phyloP scores from a whole-genome alignment of 1,140 invertebrate genomes.

The Meloidogyne chitwoodi region DNA sequence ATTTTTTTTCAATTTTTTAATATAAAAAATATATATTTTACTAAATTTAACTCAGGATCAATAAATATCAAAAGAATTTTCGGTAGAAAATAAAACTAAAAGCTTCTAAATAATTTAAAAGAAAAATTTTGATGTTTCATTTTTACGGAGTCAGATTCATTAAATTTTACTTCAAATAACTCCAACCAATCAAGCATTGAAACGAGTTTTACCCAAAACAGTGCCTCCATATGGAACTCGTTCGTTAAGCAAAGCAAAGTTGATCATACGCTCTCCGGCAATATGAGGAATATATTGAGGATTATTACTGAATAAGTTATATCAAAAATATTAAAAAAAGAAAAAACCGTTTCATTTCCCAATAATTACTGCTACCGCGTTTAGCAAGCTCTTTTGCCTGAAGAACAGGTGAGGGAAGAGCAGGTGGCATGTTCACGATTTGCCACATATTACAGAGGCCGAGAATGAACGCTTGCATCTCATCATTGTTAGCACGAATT shows the following conservation, averaged over 20 bases:
- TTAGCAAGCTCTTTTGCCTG: constrained; percentile 32
- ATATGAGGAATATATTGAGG: constrained; percentile 7
- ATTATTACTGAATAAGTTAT: background rate
- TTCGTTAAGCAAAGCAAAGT: background rate
- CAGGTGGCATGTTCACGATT: constrained; percentile 20
- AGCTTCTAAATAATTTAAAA: too few relatives aligned
- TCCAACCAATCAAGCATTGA: constrained; percentile 1
- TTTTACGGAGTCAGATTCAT: too few relatives aligned
- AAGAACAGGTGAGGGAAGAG: constrained; percentile 27
- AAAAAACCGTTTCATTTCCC: constrained; percentile 15
- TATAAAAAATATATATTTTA: too few relatives aligned
- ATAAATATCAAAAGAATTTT: too few relatives aligned
- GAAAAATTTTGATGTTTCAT: too few relatives aligned
- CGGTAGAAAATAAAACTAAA: too few relatives aligned
- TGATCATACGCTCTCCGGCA: background rate
- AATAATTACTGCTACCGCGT: constrained; percentile 28
- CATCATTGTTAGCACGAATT: constrained; percentile 13
- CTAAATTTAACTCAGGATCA: too few relatives aligned
- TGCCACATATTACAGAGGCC: constrained; percentile 25
- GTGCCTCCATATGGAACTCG: background rate
- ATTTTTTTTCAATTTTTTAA: too few relatives aligned
- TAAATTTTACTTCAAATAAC: background rate
- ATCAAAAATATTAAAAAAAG: background rate
- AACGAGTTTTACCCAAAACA: background rate
- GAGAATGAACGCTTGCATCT: constrained; percentile 23